Evolutionary conservation across 1,140 invertebrate genomes (phyloP), one percentile per base, ranked within the genome.

Genomic region (Bombus sibiricus): DNA sequence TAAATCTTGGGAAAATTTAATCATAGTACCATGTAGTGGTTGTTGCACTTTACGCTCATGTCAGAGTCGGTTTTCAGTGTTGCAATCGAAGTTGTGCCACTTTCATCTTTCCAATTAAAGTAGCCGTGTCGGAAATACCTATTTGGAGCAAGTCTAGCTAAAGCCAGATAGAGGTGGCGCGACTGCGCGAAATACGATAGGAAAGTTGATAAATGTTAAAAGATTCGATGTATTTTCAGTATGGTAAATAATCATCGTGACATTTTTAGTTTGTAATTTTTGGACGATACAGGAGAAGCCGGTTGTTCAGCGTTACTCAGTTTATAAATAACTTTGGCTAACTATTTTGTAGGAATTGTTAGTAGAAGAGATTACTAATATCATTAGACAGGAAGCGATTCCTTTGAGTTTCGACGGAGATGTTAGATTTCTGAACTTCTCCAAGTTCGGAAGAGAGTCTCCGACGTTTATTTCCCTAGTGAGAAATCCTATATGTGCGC

Each of bases 381-480:
- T 95, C 43, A 95, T 97, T 71, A 94, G 94, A 83, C 94, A 95
- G 76, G 94, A 96, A 83, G 96, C 96, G 3, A 92, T 96, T 53
- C 96, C 96, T 32, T 90, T 97, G 53, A 96, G 95, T 87, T 97
- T 97, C 88, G 97, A 97, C 89, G 94, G 96, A 12, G 96, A 96
- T 88, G 94, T 97, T 2, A 96, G 96, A 89, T 97, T 97, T 90
- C 92, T 97, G 9, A 97, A 97, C 93, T 97, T 97, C 92, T 96
- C 96, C 4, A 89, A 94, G 59, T 96, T 95, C 84, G 96, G 95
- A 28, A 94, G 95, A 83, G 96, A 96, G 90, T 95, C 95, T 32
- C 97, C 97, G 2, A 96, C 96, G 53, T 97, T 96, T 92, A 96
- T 97, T 74, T 97, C 97, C 86, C 88, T 97, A 68, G 95, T 97